Evolutionary conservation across 2,888 invertebrate genomes (phyloP).

Genomic region (Tipula confusa): DNA sequence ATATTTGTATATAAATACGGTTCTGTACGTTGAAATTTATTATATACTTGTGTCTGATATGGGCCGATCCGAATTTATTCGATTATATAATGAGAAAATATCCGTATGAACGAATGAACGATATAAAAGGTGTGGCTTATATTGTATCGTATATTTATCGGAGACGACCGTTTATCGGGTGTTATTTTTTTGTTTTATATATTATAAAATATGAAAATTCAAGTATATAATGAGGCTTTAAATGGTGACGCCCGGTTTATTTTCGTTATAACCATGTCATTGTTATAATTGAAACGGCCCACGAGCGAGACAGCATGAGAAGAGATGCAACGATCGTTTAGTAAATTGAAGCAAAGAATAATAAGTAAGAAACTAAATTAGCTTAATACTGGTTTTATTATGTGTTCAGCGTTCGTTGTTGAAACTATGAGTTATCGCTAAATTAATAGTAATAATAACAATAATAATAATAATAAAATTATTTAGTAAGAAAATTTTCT

Average conservation of each 20-base stretch:
- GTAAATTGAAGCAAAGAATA: constrained; percentile 1
- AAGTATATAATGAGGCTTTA: neutral
- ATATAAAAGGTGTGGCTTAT: neutral
- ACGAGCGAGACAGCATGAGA: neutral
- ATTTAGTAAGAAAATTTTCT: neutral
- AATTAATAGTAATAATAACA: constrained; percentile 12
- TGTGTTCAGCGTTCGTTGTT: constrained; percentile 36
- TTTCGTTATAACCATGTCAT: neutral
- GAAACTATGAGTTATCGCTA: constrained; percentile 21
- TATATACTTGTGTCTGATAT: neutral
- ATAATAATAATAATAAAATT: too few species aligned
- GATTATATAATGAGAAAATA: neutral
- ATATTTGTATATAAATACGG: neutral
- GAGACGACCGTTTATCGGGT: neutral
- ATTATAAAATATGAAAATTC: too few species aligned
- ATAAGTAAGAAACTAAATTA: constrained; percentile 27
- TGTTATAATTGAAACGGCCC: neutral
- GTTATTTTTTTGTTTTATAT: neutral
- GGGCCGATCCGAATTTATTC: neutral
- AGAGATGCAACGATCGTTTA: constrained; percentile 3
- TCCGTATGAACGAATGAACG: neutral
- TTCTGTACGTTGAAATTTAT: neutral
- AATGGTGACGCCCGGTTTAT: neutral
- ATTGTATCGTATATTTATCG: neutral
- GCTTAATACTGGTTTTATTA: constrained; percentile 35